Conservation (phyloP, 1,140 invertebrate species). For the Trichogramma pretiosum region DNA sequence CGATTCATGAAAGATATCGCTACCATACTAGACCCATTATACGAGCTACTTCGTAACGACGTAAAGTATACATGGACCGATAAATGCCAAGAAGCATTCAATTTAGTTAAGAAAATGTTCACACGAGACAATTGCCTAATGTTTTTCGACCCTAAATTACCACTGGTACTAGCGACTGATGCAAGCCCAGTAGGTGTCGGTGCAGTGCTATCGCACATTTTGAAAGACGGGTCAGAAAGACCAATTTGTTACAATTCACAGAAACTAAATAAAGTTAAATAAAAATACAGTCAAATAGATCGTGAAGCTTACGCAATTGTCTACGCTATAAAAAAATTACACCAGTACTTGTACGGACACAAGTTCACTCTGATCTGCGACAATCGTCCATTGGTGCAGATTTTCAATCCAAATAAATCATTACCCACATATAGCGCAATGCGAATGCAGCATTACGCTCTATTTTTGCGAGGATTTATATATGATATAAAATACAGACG, state of each 20-base stretch:
- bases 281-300: constrained; percentile 44
- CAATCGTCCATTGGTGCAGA: constrained; percentile 28
- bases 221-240: constrained; percentile 23
- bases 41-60: neutral
- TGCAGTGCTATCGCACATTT: constrained; percentile 29
- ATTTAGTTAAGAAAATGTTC: neutral
- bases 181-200: constrained; percentile 30
- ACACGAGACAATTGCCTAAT: neutral
- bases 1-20: constrained; percentile 1
- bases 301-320: constrained; percentile 44
- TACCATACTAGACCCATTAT: neutral
- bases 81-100: neutral
- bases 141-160: neutral
- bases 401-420: constrained; percentile 26
- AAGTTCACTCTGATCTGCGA: constrained; percentile 31
- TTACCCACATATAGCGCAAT: constrained; percentile 25
- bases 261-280: constrained; percentile 35
- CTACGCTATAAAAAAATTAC: constrained; percentile 38
- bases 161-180: constrained; percentile 19
- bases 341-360: constrained; percentile 36
- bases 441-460: constrained; percentile 25
- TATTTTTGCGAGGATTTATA: constrained; percentile 24
- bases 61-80: neutral
- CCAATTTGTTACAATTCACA: constrained; percentile 41
- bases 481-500: constrained; percentile 20